Evolutionary conservation across 2,797 vertebrate species (phyloP), one percentile per base, ranked within the genome.

Genomic region (Dicrostonyx torquatus): DNA sequence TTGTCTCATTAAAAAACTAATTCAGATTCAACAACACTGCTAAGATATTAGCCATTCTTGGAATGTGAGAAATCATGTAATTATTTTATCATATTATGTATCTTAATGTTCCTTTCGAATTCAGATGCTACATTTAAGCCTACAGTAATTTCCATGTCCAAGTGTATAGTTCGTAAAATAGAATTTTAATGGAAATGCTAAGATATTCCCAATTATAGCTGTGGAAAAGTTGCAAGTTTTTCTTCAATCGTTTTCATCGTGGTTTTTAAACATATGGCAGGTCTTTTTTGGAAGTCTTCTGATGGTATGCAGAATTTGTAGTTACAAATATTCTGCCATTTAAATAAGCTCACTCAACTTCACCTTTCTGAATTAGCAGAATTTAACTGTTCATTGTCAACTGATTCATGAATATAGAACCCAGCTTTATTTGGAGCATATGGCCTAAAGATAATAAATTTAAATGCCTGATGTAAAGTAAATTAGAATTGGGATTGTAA

Each of bases 261-360:
- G 17, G 90, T 90, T 97, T 84, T 95, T 95, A 97, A 98, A 98
- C 97, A 98, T 98, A 97, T 96, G 97, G 97, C 94, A 68, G 78
- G 78, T 97, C 87, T 97, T 97, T 97, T 95, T 94, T 94, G 66
- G 91, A 98, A 94, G 96, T 43, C 90, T 97, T 98, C 18, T 89
- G 93, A 95, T 98, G 93, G 94, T 97, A 91, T 97, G 79, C 96
- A 97, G 95, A 98, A 98, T 98, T 98, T 97, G 95, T 34, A 70
- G 96, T 98, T 97, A 96, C 97, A 98, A 98, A 95, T 98, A 98
- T 98, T 98, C 96, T 97, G 95, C 95, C 96, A 97, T 98, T 97
- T 98, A 98, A 97, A 97, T 97, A 98, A 95, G 97, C 97, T 98
- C 96, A 96, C 97, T 96, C 97, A 97, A 86, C 97, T 97, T 98